These are phyloP conservation scores for Drosophila jambulina DNA, from an alignment of 1,140 invertebrate genomes.

Conservation along the genomic window DNA sequence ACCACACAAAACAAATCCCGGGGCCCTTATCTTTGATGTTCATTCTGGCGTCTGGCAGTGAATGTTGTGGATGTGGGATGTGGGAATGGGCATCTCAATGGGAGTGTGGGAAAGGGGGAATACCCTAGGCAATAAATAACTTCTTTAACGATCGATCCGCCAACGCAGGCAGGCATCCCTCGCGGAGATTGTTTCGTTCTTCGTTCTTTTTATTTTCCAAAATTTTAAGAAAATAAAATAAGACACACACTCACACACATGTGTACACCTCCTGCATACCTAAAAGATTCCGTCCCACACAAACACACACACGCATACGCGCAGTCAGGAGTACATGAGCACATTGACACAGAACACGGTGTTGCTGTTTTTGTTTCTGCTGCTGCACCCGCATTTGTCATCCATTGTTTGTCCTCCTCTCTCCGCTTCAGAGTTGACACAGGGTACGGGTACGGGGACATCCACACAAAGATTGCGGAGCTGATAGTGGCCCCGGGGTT, in stretches of 20 bases:
- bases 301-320: slow-evolving; percentile 20
- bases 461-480: slow-evolving; percentile 55
- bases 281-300: slow-evolving; percentile 44
- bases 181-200: slow-evolving; percentile 11
- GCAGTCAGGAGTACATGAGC: slow-evolving; percentile 30
- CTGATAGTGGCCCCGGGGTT: slow-evolving; percentile 61
- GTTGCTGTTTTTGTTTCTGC: slow-evolving; percentile 23
- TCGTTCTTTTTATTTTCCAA: slow-evolving; percentile 9
- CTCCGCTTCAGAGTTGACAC: slow-evolving; percentile 56
- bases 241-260: slow-evolving; percentile 42
- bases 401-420: slow-evolving; percentile 63
- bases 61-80: background rate
- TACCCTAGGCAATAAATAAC: slow-evolving; percentile 52
- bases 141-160: slow-evolving; percentile 53
- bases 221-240: slow-evolving; percentile 45
- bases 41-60: slow-evolving; percentile 3
- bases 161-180: slow-evolving; percentile 25
- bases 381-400: slow-evolving; percentile 61
- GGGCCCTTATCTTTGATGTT: slow-evolving; percentile 48
- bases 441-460: slow-evolving; percentile 31
- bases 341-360: slow-evolving; percentile 60
- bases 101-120: slow-evolving; percentile 23
- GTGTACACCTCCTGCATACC: slow-evolving; percentile 42
- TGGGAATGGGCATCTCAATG: background rate
- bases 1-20: slow-evolving; percentile 46